Evolutionary conservation across 2,888 invertebrate species (phyloP).

Genomic region (Rhodophaea formosa): DNA sequence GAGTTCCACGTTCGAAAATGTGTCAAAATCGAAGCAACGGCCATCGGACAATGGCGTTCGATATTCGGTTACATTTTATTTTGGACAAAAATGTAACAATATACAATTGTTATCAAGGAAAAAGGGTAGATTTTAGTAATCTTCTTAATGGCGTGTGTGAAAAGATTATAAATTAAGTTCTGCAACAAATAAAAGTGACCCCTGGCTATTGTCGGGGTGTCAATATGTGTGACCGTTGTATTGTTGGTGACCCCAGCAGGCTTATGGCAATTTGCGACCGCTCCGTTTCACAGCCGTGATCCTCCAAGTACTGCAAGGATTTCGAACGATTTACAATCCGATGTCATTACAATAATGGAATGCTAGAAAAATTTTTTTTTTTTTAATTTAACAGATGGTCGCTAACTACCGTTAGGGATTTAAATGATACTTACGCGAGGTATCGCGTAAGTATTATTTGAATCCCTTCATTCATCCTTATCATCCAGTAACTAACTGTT

Average conservation of each 20-base stretch:
- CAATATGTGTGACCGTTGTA: conserved; percentile 78
- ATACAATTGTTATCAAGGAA: conserved; percentile 74
- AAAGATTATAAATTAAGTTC: conserved; percentile 82
- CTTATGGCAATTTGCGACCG: conserved; percentile 75
- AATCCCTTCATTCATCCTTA: too few species aligned
- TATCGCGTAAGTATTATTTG: too few species aligned
- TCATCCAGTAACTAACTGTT: too few species aligned
- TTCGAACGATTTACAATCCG: conserved; percentile 41
- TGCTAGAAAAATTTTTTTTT: conserved; percentile 29
- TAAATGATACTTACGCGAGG: too few species aligned
- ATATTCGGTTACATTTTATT: conserved; percentile 72
- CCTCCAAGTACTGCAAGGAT: conserved; percentile 48
- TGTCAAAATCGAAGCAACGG: conserved; percentile 73
- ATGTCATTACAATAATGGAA: conserved; percentile 50
- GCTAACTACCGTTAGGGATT: conserved; percentile 19
- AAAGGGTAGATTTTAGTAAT: conserved; percentile 80
- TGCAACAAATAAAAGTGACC: conserved; percentile 82
- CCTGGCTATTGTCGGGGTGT: conserved; percentile 77
- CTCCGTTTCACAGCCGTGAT: conserved; percentile 65
- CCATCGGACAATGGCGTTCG: conserved; percentile 57
- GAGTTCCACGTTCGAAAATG: conserved; percentile 65
- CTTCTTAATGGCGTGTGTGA: conserved; percentile 81
- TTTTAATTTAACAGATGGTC: conserved; percentile 28
- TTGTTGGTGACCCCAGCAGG: conserved; percentile 75
- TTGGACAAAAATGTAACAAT: conserved; percentile 72